Base-by-base conservation (phyloP, 1,140 invertebrate species). In the Drosophila subpulchrella region DNA sequence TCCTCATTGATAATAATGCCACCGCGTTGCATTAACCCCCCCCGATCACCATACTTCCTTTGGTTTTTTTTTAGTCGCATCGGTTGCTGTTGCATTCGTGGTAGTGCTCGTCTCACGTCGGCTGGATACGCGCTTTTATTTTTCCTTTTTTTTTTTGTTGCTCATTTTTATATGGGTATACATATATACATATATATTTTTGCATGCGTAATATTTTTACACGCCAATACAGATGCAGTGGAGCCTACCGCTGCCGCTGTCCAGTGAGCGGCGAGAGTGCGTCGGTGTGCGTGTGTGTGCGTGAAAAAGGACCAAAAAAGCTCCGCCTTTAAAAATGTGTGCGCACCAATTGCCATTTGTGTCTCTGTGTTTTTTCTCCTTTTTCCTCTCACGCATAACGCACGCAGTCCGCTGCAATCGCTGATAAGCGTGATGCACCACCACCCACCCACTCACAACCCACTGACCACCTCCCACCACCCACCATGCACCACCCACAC, bases 321-420 rank as follows among this genome's bases (percentile, higher is more conserved):
- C 89, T 91, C 89, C 89, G 89, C 89, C 89, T 91, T 76, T 91
- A 90, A 91, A 91, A 91, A 89, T 90, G 83, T 74, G 78, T 72
- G 86, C 81, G 85, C 85, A 90, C 85, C 85, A 90, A 90, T 86
- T 90, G 85, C 85, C 86, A 90, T 90, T 85, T 90, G 85, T 90
- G 75, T 90, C 81, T 75, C 60, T 75, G 73, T 89, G 15, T 53
- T 53, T 53, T 89, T 90, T 90, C 81, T 90, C 86, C 89, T 81
- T 90, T 90, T 90, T 90, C 67, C 84, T 66, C 75, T 73, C 76
- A 84, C 84, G 83, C 83, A 86, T 70, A 53, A 24, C 38, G 58
- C 68, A 61, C 71, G 81, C 68, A 82, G 51, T 10, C 32, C 32
- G 8, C 65, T 81, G 81, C 70, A 77, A 60, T 72, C 72, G 34